These are phyloP conservation scores for Gryon sp. DNA, from an alignment of 1,140 invertebrate species.

Conservation along the genomic window DNA sequence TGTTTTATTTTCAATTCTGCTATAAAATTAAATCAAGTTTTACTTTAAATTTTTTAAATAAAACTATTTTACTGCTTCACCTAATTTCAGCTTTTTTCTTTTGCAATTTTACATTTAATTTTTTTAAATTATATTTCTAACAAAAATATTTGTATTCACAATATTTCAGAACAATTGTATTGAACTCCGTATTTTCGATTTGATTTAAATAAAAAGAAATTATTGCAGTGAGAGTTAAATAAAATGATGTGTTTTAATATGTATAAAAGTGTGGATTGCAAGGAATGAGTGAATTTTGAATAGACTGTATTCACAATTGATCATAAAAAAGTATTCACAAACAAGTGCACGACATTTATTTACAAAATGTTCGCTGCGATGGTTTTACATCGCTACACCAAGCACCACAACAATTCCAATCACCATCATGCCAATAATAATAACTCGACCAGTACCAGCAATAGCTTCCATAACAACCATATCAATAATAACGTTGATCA, in stretches of 20 bases:
- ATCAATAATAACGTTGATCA: conserved; percentile 72
- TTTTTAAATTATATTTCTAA: too few species aligned
- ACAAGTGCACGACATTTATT: conserved; percentile 24
- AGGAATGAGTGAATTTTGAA: conserved; percentile 16
- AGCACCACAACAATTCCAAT: conserved; percentile 72
- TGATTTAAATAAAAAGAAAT: too few species aligned
- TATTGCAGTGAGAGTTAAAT: too few species aligned
- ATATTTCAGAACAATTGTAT: too few species aligned
- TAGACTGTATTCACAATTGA: conserved; percentile 10
- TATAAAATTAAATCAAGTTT: too few species aligned
- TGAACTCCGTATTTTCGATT: too few species aligned
- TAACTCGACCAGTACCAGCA: conserved; percentile 62
- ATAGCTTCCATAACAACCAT: conserved; percentile 68
- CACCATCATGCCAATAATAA: conserved; percentile 68
- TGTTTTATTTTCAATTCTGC: background rate
- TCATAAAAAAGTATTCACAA: conserved; percentile 10
- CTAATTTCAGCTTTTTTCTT: too few species aligned
- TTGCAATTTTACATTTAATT: too few species aligned
- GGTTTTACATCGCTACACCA: conserved; percentile 76
- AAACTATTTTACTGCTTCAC: too few species aligned
- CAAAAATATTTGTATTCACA: too few species aligned
- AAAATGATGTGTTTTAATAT: background rate
- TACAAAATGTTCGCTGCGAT: conserved; percentile 77
- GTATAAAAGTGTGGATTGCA: conserved; percentile 8
- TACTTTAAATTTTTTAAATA: too few species aligned